Conservation (phyloP, 2,888 invertebrate species). For the Nasonia oneida region DNA sequence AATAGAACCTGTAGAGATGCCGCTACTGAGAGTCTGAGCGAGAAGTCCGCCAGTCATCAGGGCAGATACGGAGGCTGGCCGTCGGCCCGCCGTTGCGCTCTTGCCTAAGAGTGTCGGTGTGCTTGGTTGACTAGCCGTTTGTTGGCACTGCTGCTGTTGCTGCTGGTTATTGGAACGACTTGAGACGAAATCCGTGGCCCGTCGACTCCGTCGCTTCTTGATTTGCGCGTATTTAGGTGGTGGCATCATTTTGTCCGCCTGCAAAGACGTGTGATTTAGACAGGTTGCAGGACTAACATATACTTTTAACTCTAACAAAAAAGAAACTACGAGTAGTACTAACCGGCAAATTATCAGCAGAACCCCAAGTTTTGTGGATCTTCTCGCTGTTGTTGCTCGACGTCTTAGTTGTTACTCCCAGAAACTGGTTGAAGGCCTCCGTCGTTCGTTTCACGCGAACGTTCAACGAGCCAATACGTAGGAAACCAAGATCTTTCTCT, state of each 20-base stretch:
- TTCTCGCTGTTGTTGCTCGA: constrained; percentile 84
- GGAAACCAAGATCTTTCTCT: constrained; percentile 94
- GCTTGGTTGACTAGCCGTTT: constrained; percentile 70
- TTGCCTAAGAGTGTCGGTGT: constrained; percentile 74
- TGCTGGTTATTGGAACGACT: constrained; percentile 2
- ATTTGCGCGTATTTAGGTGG: constrained; percentile 87
- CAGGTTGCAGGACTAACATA: too few species aligned
- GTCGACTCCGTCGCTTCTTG: constrained; percentile 85
- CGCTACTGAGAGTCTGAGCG: constrained; percentile 19
- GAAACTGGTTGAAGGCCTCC: constrained; percentile 94
- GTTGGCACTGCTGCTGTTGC: constrained; percentile 54
- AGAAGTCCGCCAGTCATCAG: constrained; percentile 56
- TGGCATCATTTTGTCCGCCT: constrained; percentile 84
- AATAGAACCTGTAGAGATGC: constrained; percentile 75
- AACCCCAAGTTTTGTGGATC: constrained; percentile 93
- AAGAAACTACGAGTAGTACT: constrained; percentile 19
- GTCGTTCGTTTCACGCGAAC: constrained; percentile 95
- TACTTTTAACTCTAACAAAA: background rate
- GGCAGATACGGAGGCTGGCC: constrained; percentile 75
- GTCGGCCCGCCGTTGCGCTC: constrained; percentile 65
- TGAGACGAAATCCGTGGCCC: constrained; percentile 79
- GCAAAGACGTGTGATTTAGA: background rate
- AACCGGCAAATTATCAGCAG: constrained; percentile 91
- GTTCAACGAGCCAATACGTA: constrained; percentile 94
- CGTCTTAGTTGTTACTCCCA: constrained; percentile 84